phyloP scores from a whole-genome alignment of 2,888 invertebrate genomes.

The Caenorhabditis macrosperma region DNA sequence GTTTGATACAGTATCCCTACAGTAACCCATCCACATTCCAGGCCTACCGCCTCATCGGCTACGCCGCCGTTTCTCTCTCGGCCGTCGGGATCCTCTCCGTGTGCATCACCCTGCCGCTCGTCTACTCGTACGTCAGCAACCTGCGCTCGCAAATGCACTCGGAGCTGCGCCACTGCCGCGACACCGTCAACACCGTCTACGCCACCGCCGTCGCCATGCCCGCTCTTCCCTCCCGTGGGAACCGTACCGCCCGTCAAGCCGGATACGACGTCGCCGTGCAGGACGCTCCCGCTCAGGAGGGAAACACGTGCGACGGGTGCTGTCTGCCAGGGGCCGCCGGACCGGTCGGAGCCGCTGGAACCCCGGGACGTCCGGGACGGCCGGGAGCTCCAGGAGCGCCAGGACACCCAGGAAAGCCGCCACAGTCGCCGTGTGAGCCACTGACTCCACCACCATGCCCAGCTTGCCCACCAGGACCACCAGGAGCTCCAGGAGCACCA shows the following conservation, averaged over 20 bases:
- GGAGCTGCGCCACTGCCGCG: constrained; percentile 57
- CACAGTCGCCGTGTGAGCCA: constrained; percentile 66
- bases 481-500: constrained; percentile 68
- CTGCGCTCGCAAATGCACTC: constrained; percentile 54
- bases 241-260: constrained; percentile 74
- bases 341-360: constrained; percentile 57
- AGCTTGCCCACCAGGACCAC: constrained; percentile 68
- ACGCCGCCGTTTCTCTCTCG: constrained; percentile 61
- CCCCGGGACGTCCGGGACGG: constrained; percentile 53
- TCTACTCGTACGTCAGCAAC: constrained; percentile 59
- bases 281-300: constrained; percentile 36
- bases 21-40: too few species aligned
- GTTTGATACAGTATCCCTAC: too few species aligned
- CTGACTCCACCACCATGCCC: constrained; percentile 66
- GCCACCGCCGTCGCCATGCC: constrained; percentile 60
- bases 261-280: constrained; percentile 55
- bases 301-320: constrained; percentile 54
- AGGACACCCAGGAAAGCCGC: constrained; percentile 67
- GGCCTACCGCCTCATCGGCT: constrained; percentile 65
- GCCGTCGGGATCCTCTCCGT: constrained; percentile 62
- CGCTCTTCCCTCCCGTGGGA: constrained; percentile 46
- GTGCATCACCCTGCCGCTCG: constrained; percentile 59
- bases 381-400: constrained; percentile 68
- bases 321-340: constrained; percentile 61
- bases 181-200: constrained; percentile 59